These are phyloP conservation scores for Phalloptychus januarius DNA, from an alignment of 2,797 vertebrate genomes.

Conservation along the genomic window DNA sequence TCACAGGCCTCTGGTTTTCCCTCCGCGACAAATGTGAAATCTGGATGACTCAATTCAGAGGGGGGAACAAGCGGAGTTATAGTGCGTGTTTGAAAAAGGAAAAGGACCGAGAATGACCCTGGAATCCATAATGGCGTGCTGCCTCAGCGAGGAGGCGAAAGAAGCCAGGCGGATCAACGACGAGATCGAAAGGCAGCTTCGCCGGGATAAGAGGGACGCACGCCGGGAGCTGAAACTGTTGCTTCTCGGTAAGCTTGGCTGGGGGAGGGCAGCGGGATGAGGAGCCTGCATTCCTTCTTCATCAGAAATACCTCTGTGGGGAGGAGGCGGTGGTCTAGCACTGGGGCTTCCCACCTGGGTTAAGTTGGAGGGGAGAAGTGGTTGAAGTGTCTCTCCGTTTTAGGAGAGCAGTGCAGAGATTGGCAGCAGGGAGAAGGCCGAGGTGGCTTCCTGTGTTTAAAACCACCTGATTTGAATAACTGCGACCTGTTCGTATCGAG, in stretches of 20 bases:
- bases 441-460: slow-evolving; percentile 8
- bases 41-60: slow-evolving; percentile 59
- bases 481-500: slow-evolving; percentile 37
- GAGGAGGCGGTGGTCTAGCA: slow-evolving; percentile 1
- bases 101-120: slow-evolving; percentile 87
- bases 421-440: slow-evolving; percentile 43
- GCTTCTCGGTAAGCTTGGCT: slow-evolving; percentile 85
- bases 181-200: slow-evolving; percentile 94
- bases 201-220: slow-evolving; percentile 91
- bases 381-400: slow-evolving; percentile 6
- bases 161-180: slow-evolving; percentile 94
- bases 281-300: slow-evolving; percentile 31
- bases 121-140: slow-evolving; percentile 97
- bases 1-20: slow-evolving; percentile 29
- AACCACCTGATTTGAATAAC: slow-evolving; percentile 71
- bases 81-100: slow-evolving; percentile 38
- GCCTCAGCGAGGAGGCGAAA: slow-evolving; percentile 96
- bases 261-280: neutral
- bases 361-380: slow-evolving; percentile 35
- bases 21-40: slow-evolving; percentile 32
- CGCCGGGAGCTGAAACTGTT: slow-evolving; percentile 92
- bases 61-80: slow-evolving; percentile 7
- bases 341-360: slow-evolving; percentile 53
- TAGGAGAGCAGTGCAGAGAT: slow-evolving; percentile 60
- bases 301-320: slow-evolving; percentile 19